Conservation (phyloP, 2,113 vertebrate species). For the Dipodomys stephensi region DNA sequence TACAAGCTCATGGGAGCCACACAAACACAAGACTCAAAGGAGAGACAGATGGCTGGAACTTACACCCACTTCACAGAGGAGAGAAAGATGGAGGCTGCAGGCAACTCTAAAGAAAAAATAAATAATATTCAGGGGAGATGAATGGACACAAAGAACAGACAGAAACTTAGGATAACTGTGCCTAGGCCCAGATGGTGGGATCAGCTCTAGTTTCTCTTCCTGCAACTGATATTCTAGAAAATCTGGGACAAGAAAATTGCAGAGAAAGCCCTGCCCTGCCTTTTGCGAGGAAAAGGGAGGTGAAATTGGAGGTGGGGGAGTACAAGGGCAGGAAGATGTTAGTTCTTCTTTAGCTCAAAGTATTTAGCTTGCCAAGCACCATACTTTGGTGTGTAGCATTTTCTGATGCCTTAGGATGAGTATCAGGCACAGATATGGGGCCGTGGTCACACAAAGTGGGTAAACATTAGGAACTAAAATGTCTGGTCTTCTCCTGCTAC, state of each 20-base stretch:
- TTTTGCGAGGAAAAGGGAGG: no score
- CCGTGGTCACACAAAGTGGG: rapidly evolving
- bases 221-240: not conserved
- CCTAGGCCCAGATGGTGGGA: rapidly evolving
- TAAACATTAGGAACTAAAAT: not conserved
- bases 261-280: not conserved
- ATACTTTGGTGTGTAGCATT: not conserved
- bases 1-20: not conserved
- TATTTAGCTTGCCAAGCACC: not conserved
- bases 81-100: no score
- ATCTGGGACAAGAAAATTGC: not conserved
- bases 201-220: not conserved
- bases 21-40: not conserved
- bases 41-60: not conserved
- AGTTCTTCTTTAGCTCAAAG: not conserved
- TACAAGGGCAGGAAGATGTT: not conserved
- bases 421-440: not conserved
- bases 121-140: not conserved
- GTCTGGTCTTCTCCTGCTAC: rapidly evolving
- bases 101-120: not conserved
- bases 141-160: not conserved
- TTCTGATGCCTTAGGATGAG: not conserved
- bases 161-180: not conserved
- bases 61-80: not conserved
- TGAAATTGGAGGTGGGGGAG: not conserved